Conservation (phyloP, 1,140 invertebrate genomes). For the Drosophila ironensis region DNA sequence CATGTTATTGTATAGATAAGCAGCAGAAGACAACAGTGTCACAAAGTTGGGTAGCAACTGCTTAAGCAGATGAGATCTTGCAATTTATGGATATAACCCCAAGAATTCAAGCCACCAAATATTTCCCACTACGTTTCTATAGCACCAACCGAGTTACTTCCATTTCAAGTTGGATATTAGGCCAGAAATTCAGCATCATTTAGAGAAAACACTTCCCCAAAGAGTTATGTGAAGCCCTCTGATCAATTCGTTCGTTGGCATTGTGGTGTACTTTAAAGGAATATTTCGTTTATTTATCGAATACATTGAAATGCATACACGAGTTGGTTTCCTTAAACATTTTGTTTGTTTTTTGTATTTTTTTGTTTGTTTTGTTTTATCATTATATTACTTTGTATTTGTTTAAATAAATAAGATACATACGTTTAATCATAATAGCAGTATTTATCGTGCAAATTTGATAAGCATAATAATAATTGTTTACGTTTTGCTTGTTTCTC, state of each 20-base stretch:
- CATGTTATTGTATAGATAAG: no score
- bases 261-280: conserved; percentile 72
- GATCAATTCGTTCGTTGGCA: background rate
- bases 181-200: no score
- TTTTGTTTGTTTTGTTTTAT: conserved; percentile 49
- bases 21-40: no score
- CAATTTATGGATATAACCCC: no score
- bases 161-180: no score
- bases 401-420: conserved; percentile 82
- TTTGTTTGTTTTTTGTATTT: conserved; percentile 55
- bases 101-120: no score
- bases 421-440: conserved; percentile 81
- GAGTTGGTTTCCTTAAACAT: conserved; percentile 70
- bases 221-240: no score
- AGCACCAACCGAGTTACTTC: no score
- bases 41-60: no score
- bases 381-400: conserved; percentile 79
- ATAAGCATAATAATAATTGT: conserved; percentile 81
- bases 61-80: no score
- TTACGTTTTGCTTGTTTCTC: conserved; percentile 69
- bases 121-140: no score
- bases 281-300: conserved; percentile 82
- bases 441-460: conserved; percentile 82
- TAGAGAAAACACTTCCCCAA: no score
- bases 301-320: conserved; percentile 82